Evolutionary conservation across 92 coral and sea anemone genomes (phyloP), one percentile per base, ranked within the genome.

Genomic region (Siderastrea radians): DNA sequence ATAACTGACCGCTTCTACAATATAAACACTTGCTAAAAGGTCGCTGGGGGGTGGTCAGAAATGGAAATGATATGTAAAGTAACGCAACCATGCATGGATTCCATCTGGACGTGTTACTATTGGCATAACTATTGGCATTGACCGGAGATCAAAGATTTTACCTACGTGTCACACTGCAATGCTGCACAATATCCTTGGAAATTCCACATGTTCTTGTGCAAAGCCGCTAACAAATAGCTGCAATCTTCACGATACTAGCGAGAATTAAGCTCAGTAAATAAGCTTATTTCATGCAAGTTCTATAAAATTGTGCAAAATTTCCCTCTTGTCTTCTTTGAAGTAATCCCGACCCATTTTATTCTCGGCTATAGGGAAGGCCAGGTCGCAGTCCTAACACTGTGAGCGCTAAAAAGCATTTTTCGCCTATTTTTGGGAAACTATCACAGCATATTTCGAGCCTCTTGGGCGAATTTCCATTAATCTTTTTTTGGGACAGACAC

Each of bases 21-120:
- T 73, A 84, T 72, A 49, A 71, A 19, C 16, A 71, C 7, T 26
- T 0, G 1, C 79, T 17, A 2, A 19, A 5, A 38, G 73, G 73
- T 68, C 73, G 45, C 51, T 17, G 4, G 38, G 72, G 72, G 72
- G 16, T 67, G 48, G 49, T 44, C 72, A 14, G 49, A 38, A 4
- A 16, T 15, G 43, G 4, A 3, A 38, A 57, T 7, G 50, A 59
- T 48, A 70, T 74, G 76, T 62, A 64, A 61, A 26, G 86, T 69
- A 82, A 59, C 86, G 78, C 86, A 57, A 57, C 19, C 48, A 43
- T 51, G 26, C 78, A 2, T 53, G 78, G 50, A 51, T 49, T 49
- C 59, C 65, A 45, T 52, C 53, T 50, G 26, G 7, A n/a, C 16
- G 66, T 61, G 66, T 61, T 61, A 58, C 15, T 58, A 61, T 61